phyloP scores from a whole-genome alignment of 2,113 vertebrate genomes.

The Nannospalax galili region DNA sequence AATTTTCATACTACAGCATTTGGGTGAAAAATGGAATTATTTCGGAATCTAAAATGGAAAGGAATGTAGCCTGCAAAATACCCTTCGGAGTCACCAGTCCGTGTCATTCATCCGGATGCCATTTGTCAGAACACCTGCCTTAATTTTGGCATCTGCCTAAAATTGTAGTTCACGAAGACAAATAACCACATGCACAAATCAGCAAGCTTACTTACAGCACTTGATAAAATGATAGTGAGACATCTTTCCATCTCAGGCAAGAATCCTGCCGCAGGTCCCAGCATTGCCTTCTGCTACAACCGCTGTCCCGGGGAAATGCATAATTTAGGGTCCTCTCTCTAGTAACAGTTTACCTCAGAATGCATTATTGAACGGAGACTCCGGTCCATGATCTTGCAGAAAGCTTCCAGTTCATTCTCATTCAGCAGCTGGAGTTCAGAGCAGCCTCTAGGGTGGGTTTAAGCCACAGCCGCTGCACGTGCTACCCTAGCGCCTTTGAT shows the following conservation, averaged over 20 bases:
- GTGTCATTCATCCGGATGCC: slow-evolving; percentile 10
- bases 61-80: slow-evolving; percentile 61
- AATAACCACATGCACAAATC: slow-evolving; percentile 59
- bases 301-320: slow-evolving; percentile 87
- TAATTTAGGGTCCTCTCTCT: slow-evolving; percentile 89
- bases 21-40: slow-evolving; percentile 65
- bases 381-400: slow-evolving; percentile 78
- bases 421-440: slow-evolving; percentile 81
- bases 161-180: slow-evolving; percentile 70
- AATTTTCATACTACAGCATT: slow-evolving; percentile 54
- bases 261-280: slow-evolving; percentile 86
- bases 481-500: slow-evolving; percentile 88
- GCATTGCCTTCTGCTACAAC: slow-evolving; percentile 86
- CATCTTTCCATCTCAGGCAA: slow-evolving; percentile 90
- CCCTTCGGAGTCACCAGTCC: slow-evolving; percentile 77
- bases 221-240: slow-evolving; percentile 98
- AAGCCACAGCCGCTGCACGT: slow-evolving; percentile 88
- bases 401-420: slow-evolving; percentile 80
- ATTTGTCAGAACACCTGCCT: slow-evolving; percentile 73
- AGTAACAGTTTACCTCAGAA: slow-evolving; percentile 86
- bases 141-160: slow-evolving; percentile 73
- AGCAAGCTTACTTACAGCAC: slow-evolving; percentile 93
- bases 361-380: slow-evolving; percentile 87
- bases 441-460: slow-evolving; percentile 71
- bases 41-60: slow-evolving; percentile 59